Base-by-base conservation (phyloP, 2,113 vertebrate species). In the Regulus satrapa region DNA sequence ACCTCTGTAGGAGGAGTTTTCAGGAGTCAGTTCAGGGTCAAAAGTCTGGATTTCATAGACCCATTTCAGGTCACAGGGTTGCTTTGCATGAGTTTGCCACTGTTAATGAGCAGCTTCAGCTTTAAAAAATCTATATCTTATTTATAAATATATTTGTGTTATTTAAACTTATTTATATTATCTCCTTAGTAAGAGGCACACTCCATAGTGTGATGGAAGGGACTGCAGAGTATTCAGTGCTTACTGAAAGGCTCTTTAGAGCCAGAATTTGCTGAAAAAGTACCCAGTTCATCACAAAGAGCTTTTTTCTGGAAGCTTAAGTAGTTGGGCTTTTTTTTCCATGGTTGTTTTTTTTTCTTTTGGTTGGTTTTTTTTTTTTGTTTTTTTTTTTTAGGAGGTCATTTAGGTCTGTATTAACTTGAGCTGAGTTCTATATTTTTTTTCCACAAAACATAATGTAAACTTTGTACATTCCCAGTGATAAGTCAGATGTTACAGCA, bases 41-140 rank as follows among this genome's bases (percentile, higher is more conserved):
- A 94, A 94, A 62, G 66, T 87, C 80, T 81, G 73, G 31, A 59
- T 94, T 93, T 94, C 83, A 38, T 26, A 86, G 69, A 72, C 38
- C 38, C 19, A 4, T 19, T 32, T 61, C 23, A 49, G 56, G 62
- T 41, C 75, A 92, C 14, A 58, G 82, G 26, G 41, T 79, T 87
- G 31, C 59, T 87, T 76, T 85, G n/a, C 32, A 28, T 49, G 34
- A 74, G 67, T 51, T 45, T 41, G 4, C 36, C 40, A 40, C 67
- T 89, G 25, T 95, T 80, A 25, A 59, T 43, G 38, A 95, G 79
- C 71, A 83, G 26, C 74, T 74, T 81, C 81, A 73, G 34, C 67
- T 72, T 79, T 34, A 46, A 62, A 80, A 86, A 9, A 75, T 79
- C 49, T 52, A 34, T 45, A 54, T 64, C 40, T 69, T 90, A 52